Evolutionary conservation across 2,797 vertebrate genomes (phyloP), one percentile per base, ranked within the genome.

Genomic region (Neosilurus hyrtlii): DNA sequence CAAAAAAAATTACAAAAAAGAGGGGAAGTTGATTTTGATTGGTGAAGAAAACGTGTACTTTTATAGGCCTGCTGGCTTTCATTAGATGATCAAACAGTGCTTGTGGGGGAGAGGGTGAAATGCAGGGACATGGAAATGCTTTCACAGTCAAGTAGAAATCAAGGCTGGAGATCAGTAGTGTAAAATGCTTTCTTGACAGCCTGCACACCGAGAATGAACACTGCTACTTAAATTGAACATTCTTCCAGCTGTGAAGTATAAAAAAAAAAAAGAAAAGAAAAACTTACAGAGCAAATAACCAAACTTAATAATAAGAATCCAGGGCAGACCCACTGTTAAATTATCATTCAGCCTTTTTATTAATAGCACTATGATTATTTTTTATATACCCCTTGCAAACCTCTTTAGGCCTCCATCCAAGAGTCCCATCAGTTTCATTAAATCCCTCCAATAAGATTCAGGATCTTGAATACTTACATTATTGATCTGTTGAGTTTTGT

Each of bases 11-110:
- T n/a, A 9, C 43, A 51, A 52, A n/a, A 52, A 71, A 71, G 2
- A 24, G 12, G 7, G 16, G 24, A 54, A 26, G 51, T 18, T 54
- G 14, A 73, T 35, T 74, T 35, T 74, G 24, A 54, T 10, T 30
- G 24, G 15, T 73, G 51, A 73, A 54, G 51, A 11, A 26, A 73
- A 54, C 24, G 16, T 56, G 72, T 9, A 56, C 15, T 30, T 74
- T 74, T 4, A 30, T 30, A 30, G 26, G 1, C 72, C 16, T 75
- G 26, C 30, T 75, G 30, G 51, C 72, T 37, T 37, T 59, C 57
- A 59, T 75, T 76, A 76, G 35, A 30, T 76, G 73, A 76, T 49
- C 56, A 74, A 22, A 22, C 72, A n/a, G 54, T 8, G 26, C 54
- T 35, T 4, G n/a, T 35, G 72, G 18, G 2, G 1, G 0, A 2